Percentiles rank a stretch among this genome's conserved stretches.
Conservation (phyloP, 2,888 invertebrate species). For the Ischnura elegans region DNA sequence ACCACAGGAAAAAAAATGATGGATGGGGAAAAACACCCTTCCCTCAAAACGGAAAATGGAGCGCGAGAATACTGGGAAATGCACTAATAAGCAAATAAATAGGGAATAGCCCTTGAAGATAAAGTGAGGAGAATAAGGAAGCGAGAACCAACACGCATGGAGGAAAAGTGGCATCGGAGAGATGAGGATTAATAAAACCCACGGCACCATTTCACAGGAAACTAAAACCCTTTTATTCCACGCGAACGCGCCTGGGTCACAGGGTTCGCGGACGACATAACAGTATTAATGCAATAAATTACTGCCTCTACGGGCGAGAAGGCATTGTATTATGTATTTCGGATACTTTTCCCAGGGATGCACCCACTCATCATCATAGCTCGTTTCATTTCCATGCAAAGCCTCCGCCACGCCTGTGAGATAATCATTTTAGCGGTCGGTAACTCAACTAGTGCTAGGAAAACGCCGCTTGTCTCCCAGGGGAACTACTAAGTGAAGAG, state of each 20-base stretch:
- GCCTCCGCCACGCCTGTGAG: not conserved
- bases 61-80: not conserved
- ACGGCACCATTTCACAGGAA: not conserved
- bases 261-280: not conserved
- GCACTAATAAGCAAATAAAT: not conserved
- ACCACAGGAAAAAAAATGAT: not conserved
- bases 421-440: not conserved
- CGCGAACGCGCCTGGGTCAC: not conserved
- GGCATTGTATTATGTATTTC: not conserved
- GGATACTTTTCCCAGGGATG: not conserved
- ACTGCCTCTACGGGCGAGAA: not conserved
- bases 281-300: not conserved
- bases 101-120: not conserved
- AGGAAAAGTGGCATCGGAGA: not conserved
- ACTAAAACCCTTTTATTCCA: not conserved
- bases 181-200: not conserved
- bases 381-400: conserved; percentile 10
- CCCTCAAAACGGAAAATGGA: not conserved
- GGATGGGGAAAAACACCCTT: not conserved
- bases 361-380: not conserved
- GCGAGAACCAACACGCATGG: not conserved
- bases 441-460: not conserved
- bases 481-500: not conserved
- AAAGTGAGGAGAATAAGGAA: not conserved
- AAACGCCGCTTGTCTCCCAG: not conserved